Base-by-base conservation (phyloP, 2,888 invertebrate species). In the Tribolium freemani region DNA sequence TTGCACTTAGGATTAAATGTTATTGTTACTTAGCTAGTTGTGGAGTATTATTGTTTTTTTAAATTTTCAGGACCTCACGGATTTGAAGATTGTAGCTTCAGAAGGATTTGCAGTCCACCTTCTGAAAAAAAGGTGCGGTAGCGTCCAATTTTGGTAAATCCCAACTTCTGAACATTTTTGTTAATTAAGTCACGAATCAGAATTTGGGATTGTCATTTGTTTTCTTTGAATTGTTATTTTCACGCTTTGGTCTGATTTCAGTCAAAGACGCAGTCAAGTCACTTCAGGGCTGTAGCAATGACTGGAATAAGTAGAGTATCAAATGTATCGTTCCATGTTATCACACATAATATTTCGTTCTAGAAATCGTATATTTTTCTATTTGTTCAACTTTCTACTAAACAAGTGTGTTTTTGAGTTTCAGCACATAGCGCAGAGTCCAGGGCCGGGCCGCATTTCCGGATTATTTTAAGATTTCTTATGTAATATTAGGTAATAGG, bases 51-150 rank as follows among this genome's bases (percentile, higher is more conserved):
- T 75, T 74, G 56, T 64, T 64, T 73, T 79, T 79, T 82, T 82
- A 75, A 76, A 76, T 79, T 82, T 83, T 75, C 82, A 82, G 82
- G 81, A 68, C 68, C 71, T n/a, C 38, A 58, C 21, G 57, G 73
- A 69, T 61, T n/a, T 69, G 69, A 67, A 71, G 57, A 26, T 26
- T 48, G 46, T 53, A 50, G 31, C 56, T 74, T 75, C 63, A 77
- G 79, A 81, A 79, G 78, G 77, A 77, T 76, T 78, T 74, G 78
- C 78, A 78, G 77, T 78, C 73, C 71, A 69, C 75, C 70, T 75
- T 77, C 73, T 71, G 66, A 61, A 46, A 48, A 76, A 71, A 81
- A 82, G 82, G 82, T 82, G 82, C 74, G 81, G 81, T 82, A 81
- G 77, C 71, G 70, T 77, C 70, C 70, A 74, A 61, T 76, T 78